Evolutionary conservation across 2,888 invertebrate genomes (phyloP), one percentile per base, ranked within the genome.

Genomic region (Acrocera orbiculus): DNA sequence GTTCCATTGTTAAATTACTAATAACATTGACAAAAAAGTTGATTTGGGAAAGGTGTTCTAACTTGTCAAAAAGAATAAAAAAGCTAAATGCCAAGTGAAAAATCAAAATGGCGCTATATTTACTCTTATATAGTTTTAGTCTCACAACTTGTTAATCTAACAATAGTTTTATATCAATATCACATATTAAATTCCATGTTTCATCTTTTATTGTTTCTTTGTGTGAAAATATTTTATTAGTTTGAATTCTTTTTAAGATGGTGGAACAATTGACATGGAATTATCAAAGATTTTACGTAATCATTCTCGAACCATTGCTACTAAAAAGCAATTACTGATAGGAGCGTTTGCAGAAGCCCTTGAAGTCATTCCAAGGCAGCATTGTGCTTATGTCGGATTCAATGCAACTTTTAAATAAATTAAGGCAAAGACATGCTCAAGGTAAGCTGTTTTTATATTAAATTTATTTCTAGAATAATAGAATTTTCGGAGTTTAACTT

Each of bases 201-300:
- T 4, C 27, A 20, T 13, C 10, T 17, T 1, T 6, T 30, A 4
- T 30, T 30, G 14, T 30, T 30, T 30, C 7, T 20, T n/a, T n/a
- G n/a, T n/a, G n/a, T n/a, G n/a, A n/a, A n/a, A n/a, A n/a, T n/a
- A n/a, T n/a, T 22, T 22, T 22, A 7, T 19, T 2, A 2, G 2
- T 19, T 8, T 22, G 9, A 3, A 10, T 22, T 10, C 4, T 22
- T 3, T 22, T 22, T n/a, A 48, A 80, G 83, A 87, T 45, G 93
- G 96, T 34, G 96, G 96, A 15, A 98, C 98, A 2, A 93, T 99
- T 46, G 98, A 98, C 68, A 96, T 99, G 93, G 95, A 95, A 59
- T 61, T 98, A 23, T 92, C 92, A 7, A 77, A 76, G 52, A 76
- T 83, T 50, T 66, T 99, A 37, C 73, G 96, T 23, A 89, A 93